Evolutionary conservation across 2,797 vertebrate species (phyloP).

Genomic region (Scleropages formosus): DNA sequence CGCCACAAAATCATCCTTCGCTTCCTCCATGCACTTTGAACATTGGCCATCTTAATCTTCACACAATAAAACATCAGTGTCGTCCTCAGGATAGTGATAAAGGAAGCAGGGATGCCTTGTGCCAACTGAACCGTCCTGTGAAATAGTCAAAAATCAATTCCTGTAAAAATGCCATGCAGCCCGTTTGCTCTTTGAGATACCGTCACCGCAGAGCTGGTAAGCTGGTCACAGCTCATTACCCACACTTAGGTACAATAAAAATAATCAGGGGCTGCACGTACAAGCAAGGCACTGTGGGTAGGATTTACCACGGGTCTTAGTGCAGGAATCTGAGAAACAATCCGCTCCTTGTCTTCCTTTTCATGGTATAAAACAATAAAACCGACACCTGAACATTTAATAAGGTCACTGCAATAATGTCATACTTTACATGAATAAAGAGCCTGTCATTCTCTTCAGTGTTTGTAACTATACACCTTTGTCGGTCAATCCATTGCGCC

Average conservation of each 20-base stretch:
- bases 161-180: conserved; percentile 31
- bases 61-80: conserved; percentile 55
- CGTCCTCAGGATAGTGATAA: conserved; percentile 44
- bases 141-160: conserved; percentile 50
- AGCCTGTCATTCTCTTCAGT: conserved; percentile 16
- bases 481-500: conserved; percentile 32
- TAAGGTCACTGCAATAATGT: neutral
- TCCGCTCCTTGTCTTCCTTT: conserved; percentile 1
- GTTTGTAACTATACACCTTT: neutral
- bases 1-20: conserved; percentile 12
- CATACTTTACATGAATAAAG: neutral
- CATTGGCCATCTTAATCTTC: conserved; percentile 29
- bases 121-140: conserved; percentile 51
- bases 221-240: conserved; percentile 36
- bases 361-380: conserved; percentile 11
- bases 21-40: conserved; percentile 36
- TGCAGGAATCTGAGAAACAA: conserved; percentile 21
- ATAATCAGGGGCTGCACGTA: conserved; percentile 38
- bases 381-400: neutral
- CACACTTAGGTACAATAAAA: conserved; percentile 27
- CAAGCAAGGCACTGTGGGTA: conserved; percentile 19
- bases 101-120: conserved; percentile 44
- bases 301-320: conserved; percentile 15
- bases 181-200: conserved; percentile 24
- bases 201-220: conserved; percentile 31